Conservation (phyloP, 2,797 vertebrate species). For the Mormyrus hasselquistii region DNA sequence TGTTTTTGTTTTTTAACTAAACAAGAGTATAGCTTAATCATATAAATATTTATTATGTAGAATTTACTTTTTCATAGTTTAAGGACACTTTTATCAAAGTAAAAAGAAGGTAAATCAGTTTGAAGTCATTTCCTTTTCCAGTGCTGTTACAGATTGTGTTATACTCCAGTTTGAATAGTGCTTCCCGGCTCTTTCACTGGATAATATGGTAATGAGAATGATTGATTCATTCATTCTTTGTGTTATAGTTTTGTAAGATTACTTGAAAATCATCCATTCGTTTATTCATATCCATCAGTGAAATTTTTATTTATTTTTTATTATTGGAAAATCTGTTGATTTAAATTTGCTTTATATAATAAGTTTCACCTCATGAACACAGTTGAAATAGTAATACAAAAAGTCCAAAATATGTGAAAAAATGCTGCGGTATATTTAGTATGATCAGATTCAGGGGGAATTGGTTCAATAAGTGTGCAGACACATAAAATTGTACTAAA, state of each 20-base stretch:
- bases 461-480: background rate
- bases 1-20: slow-evolving; percentile 33
- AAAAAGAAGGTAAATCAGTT: background rate
- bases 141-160: background rate
- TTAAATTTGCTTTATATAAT: background rate
- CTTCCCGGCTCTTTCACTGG: background rate
- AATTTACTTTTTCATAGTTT: background rate
- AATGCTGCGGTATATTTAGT: background rate
- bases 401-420: background rate
- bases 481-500: background rate
- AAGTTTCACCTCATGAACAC: background rate
- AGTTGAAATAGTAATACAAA: background rate
- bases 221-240: background rate
- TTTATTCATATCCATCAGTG: background rate
- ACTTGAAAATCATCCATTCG: background rate
- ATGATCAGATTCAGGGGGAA: background rate
- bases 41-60: background rate
- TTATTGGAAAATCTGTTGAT: background rate
- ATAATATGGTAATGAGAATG: background rate
- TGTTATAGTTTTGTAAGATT: background rate
- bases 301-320: background rate
- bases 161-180: background rate
- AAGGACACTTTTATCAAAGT: background rate
- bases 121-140: background rate
- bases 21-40: background rate